Conservation (phyloP, 2,797 vertebrate species). For the Rousettus madagascariensis region DNA sequence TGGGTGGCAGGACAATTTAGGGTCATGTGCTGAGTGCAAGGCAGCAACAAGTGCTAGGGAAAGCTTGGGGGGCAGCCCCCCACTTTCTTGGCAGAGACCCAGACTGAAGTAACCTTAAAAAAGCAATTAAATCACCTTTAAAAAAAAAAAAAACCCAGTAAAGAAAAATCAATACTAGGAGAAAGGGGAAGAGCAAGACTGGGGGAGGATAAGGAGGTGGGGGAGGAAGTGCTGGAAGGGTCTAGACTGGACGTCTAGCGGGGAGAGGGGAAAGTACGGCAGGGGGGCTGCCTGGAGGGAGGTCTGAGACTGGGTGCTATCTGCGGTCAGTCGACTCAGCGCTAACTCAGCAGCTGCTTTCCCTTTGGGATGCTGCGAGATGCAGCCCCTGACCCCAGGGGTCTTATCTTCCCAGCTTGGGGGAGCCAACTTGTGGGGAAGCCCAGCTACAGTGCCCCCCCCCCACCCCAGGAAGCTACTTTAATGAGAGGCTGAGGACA, state of each 20-base stretch:
- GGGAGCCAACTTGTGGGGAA: neutral
- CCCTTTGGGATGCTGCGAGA: neutral
- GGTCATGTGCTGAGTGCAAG: neutral
- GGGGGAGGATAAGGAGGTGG: neutral
- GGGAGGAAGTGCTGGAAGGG: neutral
- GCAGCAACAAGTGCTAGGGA: neutral
- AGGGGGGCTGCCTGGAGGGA: neutral
- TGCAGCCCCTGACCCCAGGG: neutral
- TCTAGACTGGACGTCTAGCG: neutral
- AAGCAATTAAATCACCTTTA: conserved; percentile 80
- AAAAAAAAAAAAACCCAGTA: conserved; percentile 60
- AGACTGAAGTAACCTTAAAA: conserved; percentile 80
- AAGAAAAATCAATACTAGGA: conserved; percentile 78
- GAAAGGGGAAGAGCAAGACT: conserved; percentile 69
- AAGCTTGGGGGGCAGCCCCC: conserved; percentile 58
- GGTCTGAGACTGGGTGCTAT: neutral
- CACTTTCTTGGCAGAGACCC: conserved; percentile 72
- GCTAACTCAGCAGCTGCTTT: neutral
- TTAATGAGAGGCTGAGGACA: neutral
- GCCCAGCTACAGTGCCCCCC: neutral
- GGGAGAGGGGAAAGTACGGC: neutral
- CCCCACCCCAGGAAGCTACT: neutral
- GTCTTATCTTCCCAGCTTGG: neutral
- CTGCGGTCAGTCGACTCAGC: neutral
- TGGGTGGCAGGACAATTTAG: neutral